Evolutionary conservation across 2,797 vertebrate species (phyloP), one percentile per base, ranked within the genome.

Genomic region (Percopsis omiscomaycus): DNA sequence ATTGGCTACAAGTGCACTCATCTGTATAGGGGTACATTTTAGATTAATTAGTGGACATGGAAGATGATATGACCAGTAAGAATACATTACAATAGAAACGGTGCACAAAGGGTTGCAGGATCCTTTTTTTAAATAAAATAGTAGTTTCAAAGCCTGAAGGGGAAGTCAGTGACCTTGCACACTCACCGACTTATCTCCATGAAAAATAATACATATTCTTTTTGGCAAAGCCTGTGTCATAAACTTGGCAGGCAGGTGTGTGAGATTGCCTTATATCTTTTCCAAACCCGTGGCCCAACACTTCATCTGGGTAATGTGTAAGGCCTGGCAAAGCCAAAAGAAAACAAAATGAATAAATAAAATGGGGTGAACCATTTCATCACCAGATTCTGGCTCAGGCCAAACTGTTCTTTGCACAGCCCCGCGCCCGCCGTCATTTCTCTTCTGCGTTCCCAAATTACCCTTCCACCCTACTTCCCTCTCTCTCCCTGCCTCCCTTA

Each of bases 291-390:
- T 70, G 78, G 80, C 78, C 83, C 78, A 75, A 58, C 78, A 79
- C 78, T 77, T 83, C 82, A 87, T 88, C 78, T 84, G 78, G 68
- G 67, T 74, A 49, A 64, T 48, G 74, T 81, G 71, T 70, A 75
- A 79, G 79, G 77, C 78, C 83, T 80, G 79, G 81, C 81, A 79
- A 54, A 68, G 78, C 65, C 61, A 46, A 46, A 63, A 5, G 30
- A 73, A 73, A 78, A 77, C 55, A 55, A 68, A 29, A 37, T 5
- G 37, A 55, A 59, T 60, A 69, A 61, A 77, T 73, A 86, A 84
- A 86, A 86, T 81, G 32, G 85, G 77, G 81, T 89, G 78, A 87
- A 86, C 84, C 83, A 79, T 80, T 75, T 79, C 83, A 85, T 85
- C 84, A 85, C 2, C 64, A 69, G 68, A 59, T 22, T 86, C 82